Conservation (phyloP, 2,113 vertebrate genomes). For the Microcebus lehilahytsara region DNA sequence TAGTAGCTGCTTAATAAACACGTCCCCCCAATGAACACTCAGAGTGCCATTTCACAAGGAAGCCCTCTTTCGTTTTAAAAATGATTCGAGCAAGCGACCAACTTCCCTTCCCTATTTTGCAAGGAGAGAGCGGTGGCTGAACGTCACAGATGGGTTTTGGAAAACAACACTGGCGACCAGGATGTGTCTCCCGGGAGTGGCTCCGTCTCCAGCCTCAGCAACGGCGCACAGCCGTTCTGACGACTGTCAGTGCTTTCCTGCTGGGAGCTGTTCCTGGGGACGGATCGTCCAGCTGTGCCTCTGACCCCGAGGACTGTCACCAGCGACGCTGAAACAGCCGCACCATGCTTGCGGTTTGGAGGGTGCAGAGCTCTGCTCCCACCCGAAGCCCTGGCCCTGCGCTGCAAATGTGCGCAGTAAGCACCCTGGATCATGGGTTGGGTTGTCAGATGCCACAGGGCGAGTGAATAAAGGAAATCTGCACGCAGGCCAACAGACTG, state of each 20-base stretch:
- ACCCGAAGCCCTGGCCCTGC: neutral
- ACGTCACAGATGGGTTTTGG: neutral
- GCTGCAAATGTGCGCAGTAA: neutral
- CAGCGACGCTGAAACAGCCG: too few relatives aligned
- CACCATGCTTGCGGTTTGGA: rapidly evolving
- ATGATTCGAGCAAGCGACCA: neutral
- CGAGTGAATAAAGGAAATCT: too few relatives aligned
- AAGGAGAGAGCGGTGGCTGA: neutral
- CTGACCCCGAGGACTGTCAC: neutral
- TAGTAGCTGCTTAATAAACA: neutral
- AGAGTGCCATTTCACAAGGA: neutral
- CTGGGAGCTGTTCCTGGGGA: neutral
- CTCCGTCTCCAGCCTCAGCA: neutral
- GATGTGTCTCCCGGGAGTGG: rapidly evolving
- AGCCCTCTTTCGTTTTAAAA: neutral
- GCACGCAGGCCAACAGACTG: neutral
- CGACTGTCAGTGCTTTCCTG: neutral
- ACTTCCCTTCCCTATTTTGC: neutral
- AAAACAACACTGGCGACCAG: neutral
- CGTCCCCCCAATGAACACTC: neutral
- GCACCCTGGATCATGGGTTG: neutral
- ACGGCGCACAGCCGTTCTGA: neutral
- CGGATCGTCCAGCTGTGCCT: neutral
- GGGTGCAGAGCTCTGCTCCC: neutral
- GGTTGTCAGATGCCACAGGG: neutral